Evolutionary conservation across 1,140 invertebrate species (phyloP).

Genomic region (Zaprionus ornatus): DNA sequence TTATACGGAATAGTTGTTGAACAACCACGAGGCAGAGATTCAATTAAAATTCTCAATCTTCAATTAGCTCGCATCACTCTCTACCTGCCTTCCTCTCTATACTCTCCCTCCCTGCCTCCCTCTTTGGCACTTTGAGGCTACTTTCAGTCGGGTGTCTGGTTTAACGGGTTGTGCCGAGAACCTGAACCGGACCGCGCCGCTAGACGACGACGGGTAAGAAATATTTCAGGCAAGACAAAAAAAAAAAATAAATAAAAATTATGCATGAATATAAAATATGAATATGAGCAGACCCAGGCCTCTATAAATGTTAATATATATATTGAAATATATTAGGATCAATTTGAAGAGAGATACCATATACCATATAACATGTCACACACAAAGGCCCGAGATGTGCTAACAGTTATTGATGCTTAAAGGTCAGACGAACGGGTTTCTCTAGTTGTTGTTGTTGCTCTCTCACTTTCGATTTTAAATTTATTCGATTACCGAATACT

Average conservation of each 20-base stretch:
- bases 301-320: slow-evolving; percentile 11
- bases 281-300: slow-evolving; percentile 1
- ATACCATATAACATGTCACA: neutral
- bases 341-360: neutral
- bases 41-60: slow-evolving; percentile 3
- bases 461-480: slow-evolving; percentile 76
- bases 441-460: slow-evolving; percentile 4
- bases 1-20: slow-evolving; percentile 9
- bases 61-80: slow-evolving; percentile 12
- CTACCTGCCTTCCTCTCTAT: neutral
- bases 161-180: slow-evolving; percentile 67
- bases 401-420: slow-evolving; percentile 79
- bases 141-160: slow-evolving; percentile 39
- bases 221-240: neutral
- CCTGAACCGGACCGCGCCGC: slow-evolving; percentile 58
- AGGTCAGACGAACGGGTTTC: slow-evolving; percentile 74
- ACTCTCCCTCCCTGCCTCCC: no score
- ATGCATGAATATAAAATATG: slow-evolving; percentile 7
- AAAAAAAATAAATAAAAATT: neutral
- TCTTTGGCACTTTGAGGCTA: slow-evolving; percentile 13
- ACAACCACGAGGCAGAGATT: slow-evolving; percentile 20
- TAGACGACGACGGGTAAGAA: slow-evolving; percentile 3
- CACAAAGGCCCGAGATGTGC: slow-evolving; percentile 50
- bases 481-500: slow-evolving; percentile 58
- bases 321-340: slow-evolving; percentile 16